phyloP scores from a whole-genome alignment of 1,140 invertebrate genomes.

The Nasonia vitripennis region DNA sequence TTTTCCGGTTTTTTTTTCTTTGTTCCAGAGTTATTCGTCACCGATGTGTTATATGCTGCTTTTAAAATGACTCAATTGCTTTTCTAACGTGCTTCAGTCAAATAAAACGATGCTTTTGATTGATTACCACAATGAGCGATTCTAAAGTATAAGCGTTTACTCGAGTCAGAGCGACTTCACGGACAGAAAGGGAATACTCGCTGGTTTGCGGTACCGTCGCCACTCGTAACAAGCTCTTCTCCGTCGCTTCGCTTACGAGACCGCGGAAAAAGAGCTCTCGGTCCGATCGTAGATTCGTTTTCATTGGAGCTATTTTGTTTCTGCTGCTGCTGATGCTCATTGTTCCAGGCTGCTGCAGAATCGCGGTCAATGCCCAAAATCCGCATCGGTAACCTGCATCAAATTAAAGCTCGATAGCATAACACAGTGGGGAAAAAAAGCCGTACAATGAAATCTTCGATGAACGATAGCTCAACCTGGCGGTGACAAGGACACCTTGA shows the following conservation, averaged over 20 bases:
- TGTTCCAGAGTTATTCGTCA: too few species aligned
- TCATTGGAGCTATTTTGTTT: too few species aligned
- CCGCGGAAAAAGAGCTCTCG: background rate
- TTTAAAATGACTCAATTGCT: background rate
- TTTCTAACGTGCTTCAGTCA: background rate
- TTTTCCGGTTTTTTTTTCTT: too few species aligned
- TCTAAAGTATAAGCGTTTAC: background rate
- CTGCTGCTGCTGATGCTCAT: background rate
- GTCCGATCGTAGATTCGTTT: too few species aligned
- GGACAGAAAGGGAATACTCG: slow-evolving; percentile 1
- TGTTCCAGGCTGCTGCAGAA: background rate
- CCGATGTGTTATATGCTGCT: too few species aligned
- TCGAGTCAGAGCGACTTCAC: background rate
- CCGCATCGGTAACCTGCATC: slow-evolving; percentile 24
- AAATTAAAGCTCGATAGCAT: background rate
- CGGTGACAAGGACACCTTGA: background rate
- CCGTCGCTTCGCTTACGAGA: background rate
- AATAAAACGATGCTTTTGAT: too few species aligned
- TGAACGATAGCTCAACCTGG: background rate
- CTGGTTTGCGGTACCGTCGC: too few species aligned
- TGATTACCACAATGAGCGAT: background rate
- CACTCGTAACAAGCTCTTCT: background rate
- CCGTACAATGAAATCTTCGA: background rate
- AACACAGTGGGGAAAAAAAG: background rate
- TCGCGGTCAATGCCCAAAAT: background rate